These are phyloP conservation scores for Salpingus planirostris DNA, from an alignment of 2,888 invertebrate genomes.

Conservation along the genomic window DNA sequence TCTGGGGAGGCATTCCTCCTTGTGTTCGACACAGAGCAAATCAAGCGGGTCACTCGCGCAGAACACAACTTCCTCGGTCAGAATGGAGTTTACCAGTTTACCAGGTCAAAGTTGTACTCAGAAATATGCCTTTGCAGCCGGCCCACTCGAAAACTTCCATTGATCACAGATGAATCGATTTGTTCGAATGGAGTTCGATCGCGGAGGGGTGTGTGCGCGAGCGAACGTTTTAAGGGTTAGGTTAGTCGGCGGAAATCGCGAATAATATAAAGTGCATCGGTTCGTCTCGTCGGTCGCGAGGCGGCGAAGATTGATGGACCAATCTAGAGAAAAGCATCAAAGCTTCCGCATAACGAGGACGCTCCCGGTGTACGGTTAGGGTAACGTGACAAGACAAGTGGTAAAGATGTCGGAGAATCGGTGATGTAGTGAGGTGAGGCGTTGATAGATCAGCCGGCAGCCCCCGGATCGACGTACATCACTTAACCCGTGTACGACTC, in stretches of 20 bases:
- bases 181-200: too few species aligned
- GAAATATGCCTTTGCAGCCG: constrained; percentile 12
- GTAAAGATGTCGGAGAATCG: constrained; percentile 30
- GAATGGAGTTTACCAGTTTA: constrained; percentile 13
- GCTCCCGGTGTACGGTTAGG: constrained; percentile 18
- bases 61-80: constrained; percentile 13
- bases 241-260: constrained; percentile 6
- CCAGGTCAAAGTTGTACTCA: constrained; percentile 10
- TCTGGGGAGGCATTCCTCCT: constrained; percentile 13
- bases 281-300: too few species aligned
- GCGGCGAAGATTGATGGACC: constrained; percentile 29
- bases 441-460: constrained; percentile 32
- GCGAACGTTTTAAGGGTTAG: too few species aligned
- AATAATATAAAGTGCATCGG: constrained; percentile 19
- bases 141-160: constrained; percentile 12
- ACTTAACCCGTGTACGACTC: constrained; percentile 26
- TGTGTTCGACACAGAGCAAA: constrained; percentile 17
- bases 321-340: constrained; percentile 31
- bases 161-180: constrained; percentile 14
- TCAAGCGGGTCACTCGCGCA: constrained; percentile 16
- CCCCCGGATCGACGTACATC: constrained; percentile 25
- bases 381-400: constrained; percentile 30
- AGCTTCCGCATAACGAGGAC: constrained; percentile 30
- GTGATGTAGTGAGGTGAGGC: constrained; percentile 27
- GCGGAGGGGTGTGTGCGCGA: too few species aligned